Base-by-base conservation (phyloP, 2,888 invertebrate species). In the Drosophila mercatorum region DNA sequence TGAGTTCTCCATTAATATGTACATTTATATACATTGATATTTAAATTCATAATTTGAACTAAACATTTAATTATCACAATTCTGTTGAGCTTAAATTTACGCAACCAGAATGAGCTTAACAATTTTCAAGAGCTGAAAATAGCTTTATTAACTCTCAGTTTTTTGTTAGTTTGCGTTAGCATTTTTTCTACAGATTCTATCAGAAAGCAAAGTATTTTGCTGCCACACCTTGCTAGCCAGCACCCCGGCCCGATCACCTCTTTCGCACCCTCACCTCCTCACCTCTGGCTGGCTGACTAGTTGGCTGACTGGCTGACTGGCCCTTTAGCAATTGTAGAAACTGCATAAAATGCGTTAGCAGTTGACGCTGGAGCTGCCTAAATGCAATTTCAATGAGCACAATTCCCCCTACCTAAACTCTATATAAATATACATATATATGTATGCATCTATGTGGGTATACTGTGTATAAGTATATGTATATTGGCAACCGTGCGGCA, bases 311-410 rank as follows among this genome's bases (percentile, higher is more conserved):
- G 34, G 14, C 14, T 28, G 38, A 5, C 53, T 53, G 53, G 41
- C 36, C 17, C 22, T 22, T 52, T 55, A 63, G 53, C 68, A 78
- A 49, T 59, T 70, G 47, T 64, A 78, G 69, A 64, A 62, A 71
- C 71, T 78, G 72, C 81, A 87, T 73, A 89, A 89, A 89, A 89
- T 87, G 84, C 84, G 87, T 88, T 72, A 77, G 77, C 84, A 79
- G 89, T 86, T 84, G 89, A 79, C 59, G 72, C 68, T 67, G 53
- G 46, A 73, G 59, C 62, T 79, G 72, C 77, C 89, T 75, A 87
- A 85, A 85, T 89, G 89, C 87, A 85, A 87, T 89, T 89, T 87
- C 72, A 61, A 64, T 38, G 44, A 31, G 31, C 68, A 41, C 41
- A n/a, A 55, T 31, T 41, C 38, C 38, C n/a, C 22, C 31, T 11